Percentiles rank a stretch among this genome's conserved stretches.
These are phyloP conservation scores for Parochlus steinenii DNA, from an alignment of 2,888 invertebrate genomes.

Conservation along the genomic window DNA sequence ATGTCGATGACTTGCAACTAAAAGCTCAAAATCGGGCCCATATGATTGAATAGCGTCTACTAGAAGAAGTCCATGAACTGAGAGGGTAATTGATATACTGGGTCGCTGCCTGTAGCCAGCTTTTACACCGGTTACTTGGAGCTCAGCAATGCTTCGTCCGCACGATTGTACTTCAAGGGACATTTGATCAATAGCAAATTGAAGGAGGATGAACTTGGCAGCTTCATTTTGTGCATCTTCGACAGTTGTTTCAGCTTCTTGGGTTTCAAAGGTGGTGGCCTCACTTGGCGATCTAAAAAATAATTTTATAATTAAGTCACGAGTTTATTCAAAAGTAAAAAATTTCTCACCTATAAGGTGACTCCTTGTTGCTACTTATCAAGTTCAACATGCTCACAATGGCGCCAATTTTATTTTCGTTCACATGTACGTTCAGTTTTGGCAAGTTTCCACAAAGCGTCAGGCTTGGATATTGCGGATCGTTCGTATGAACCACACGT, in stretches of 20 bases:
- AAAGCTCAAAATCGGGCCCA: slow-evolving; percentile 86
- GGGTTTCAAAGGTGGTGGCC: neutral
- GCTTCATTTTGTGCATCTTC: slow-evolving; percentile 12
- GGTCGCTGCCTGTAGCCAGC: slow-evolving; percentile 58
- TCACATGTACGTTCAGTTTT: slow-evolving; percentile 73
- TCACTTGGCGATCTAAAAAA: slow-evolving; percentile 1
- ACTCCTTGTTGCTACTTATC: slow-evolving; percentile 20
- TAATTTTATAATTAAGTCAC: slow-evolving; percentile 15
- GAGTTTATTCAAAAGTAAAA: slow-evolving; percentile 17
- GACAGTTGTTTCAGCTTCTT: slow-evolving; percentile 5
- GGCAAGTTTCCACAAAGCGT: slow-evolving; percentile 75
- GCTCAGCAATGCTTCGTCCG: slow-evolving; percentile 80
- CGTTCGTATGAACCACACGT: slow-evolving; percentile 61
- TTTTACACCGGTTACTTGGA: slow-evolving; percentile 80
- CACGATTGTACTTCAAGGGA: slow-evolving; percentile 72
- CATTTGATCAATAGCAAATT: slow-evolving; percentile 77
- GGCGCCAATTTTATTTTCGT: slow-evolving; percentile 71
- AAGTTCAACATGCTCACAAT: slow-evolving; percentile 38
- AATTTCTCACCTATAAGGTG: slow-evolving; percentile 11
- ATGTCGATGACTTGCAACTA: slow-evolving; percentile 88
- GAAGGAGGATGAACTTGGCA: slow-evolving; percentile 54
- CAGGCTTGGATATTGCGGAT: slow-evolving; percentile 74
- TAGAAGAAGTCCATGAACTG: slow-evolving; percentile 79
- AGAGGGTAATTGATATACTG: slow-evolving; percentile 59
- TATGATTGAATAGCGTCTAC: slow-evolving; percentile 92